Evolutionary conservation across 2,888 invertebrate genomes (phyloP).

Genomic region (Aleiodes alternator): DNA sequence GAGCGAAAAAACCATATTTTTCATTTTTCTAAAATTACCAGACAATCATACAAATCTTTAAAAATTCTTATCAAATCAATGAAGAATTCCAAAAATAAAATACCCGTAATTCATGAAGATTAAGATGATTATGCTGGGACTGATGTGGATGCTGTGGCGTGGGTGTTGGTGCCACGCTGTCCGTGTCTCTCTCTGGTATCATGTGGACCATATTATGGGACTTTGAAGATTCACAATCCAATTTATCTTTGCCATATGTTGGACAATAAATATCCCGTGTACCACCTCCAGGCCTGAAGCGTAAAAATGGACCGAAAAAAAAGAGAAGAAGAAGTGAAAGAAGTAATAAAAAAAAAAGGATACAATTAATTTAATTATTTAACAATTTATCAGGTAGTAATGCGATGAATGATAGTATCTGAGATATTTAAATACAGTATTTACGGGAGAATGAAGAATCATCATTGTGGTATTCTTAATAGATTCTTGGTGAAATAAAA

Average conservation of each 20-base stretch:
- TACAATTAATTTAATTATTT: constrained; percentile 10
- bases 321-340: background rate
- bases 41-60: too few relatives aligned
- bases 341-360: too few relatives aligned
- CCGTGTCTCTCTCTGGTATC: constrained; percentile 78
- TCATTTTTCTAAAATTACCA: too few relatives aligned
- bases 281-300: constrained; percentile 70
- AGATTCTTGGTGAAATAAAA: background rate
- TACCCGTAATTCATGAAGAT: constrained; percentile 79
- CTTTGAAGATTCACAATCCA: constrained; percentile 65
- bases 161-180: constrained; percentile 75
- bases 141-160: constrained; percentile 71
- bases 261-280: constrained; percentile 72
- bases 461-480: background rate
- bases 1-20: too few relatives aligned
- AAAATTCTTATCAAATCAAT: too few relatives aligned
- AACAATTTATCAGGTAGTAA: constrained; percentile 10
- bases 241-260: constrained; percentile 61
- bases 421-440: constrained; percentile 2
- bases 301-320: constrained; percentile 1
- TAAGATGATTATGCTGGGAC: constrained; percentile 80
- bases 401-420: background rate
- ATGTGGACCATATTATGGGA: constrained; percentile 74
- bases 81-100: constrained; percentile 57
- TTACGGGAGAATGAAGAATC: background rate